Base-by-base conservation (phyloP, 1,140 invertebrate species). In the Macrotrachela quadricornifera region DNA sequence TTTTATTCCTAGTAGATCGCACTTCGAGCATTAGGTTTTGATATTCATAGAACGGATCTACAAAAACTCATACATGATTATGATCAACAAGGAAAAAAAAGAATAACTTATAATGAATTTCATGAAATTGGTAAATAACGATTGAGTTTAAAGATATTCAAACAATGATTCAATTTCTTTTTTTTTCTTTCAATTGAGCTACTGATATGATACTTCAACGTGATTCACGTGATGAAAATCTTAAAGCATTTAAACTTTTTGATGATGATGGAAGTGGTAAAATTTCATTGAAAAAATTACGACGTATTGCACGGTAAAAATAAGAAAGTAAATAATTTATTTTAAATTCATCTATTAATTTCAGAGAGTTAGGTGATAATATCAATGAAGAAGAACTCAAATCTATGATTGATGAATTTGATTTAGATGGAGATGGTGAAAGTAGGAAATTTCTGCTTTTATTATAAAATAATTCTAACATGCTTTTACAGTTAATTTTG, bases 371-470 rank as follows among this genome's bases (percentile, higher is more conserved):
- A 2, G 69, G 69, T 21, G 69, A 71, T 51, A 69, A 65, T 49
- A 67, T 69, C 62, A 64, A 64, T 17, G 69, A 71, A 58, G 66
- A 69, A 38, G 69, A 71, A 57, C 51, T 71, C n/a, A 55, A 64
- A 55, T 65, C 67, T 10, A 71, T 71, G 69, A 71, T 71, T 53
- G 67, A 69, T 57, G 69, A 71, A 55, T 71, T 71, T 64, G 69
- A 71, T 55, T 59, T 59, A 46, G 66, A 71, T 55, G 62, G 63
- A 8, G 69, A 71, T 62, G 69, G 69, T 44, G 67, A 69, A 59
- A 71, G 68, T 70, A 59, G 66, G 8, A 17, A 53, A 18, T 47
- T 48, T 37, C 30, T 21, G 13, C 12, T 37, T 18, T 18, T 14
- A 36, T n/a, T 36, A 50, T 43, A 14, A 14, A 13, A 30, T 42